Conservation (phyloP, 2,113 vertebrate species). For the Pogona vitticeps region DNA sequence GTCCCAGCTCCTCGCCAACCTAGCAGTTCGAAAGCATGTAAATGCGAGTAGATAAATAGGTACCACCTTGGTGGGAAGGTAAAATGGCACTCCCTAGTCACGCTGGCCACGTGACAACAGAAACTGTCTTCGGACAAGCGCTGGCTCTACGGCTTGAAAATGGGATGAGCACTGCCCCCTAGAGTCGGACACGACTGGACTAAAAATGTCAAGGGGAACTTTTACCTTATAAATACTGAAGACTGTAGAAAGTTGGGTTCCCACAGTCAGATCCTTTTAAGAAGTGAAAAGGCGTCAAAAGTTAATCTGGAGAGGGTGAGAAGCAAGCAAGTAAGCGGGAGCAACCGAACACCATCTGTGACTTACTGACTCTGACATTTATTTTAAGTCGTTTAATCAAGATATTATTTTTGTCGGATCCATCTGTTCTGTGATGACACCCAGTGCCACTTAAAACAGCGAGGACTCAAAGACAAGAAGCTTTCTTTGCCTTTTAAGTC, state of each 20-base stretch:
- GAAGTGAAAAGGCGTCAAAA: not conserved
- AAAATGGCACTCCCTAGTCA: no score
- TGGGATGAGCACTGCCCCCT: no score
- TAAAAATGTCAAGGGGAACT: no score
- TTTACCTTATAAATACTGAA: not conserved
- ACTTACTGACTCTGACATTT: not conserved
- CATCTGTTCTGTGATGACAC: conserved; percentile 4
- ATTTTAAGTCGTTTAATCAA: not conserved
- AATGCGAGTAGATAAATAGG: no score
- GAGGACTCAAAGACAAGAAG: not conserved
- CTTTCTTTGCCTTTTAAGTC: not conserved
- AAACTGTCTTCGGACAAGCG: no score
- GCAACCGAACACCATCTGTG: not conserved
- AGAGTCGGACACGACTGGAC: no score
- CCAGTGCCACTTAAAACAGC: not conserved
- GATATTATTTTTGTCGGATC: conserved; percentile 20
- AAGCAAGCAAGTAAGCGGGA: not conserved
- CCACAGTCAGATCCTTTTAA: not conserved
- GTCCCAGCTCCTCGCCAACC: no score
- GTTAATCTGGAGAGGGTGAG: not conserved
- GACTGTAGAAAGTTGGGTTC: not conserved
- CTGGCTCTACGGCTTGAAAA: no score
- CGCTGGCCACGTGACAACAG: no score
- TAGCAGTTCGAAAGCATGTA: no score
- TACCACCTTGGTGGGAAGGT: no score